A percentile compares a stretch with the other conserved stretches of the same genome.
These are phyloP conservation scores for Microctenopoma lineatum DNA, from an alignment of 2,797 vertebrate species.

Conservation along the genomic window DNA sequence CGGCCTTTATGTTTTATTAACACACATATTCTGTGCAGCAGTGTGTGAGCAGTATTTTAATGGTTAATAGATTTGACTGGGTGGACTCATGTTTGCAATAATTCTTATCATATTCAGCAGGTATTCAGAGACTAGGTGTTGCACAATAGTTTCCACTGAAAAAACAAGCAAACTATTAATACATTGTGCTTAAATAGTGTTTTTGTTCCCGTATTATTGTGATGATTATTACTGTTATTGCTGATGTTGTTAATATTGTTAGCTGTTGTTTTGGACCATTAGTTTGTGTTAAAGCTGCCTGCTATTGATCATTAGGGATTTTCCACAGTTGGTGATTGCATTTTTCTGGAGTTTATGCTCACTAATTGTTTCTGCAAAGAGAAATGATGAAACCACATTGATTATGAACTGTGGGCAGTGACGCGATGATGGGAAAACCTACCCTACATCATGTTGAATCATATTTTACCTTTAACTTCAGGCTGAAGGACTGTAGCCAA, in stretches of 20 bases:
- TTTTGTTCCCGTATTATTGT: not conserved
- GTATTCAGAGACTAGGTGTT: no score
- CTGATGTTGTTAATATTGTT: constrained; percentile 21
- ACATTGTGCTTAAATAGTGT: no score
- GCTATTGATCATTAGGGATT: constrained; percentile 9
- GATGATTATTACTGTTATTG: constrained; percentile 2
- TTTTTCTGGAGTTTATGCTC: constrained; percentile 3
- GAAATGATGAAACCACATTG: not conserved
- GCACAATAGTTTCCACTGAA: no score
- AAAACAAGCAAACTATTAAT: no score
- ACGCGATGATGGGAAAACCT: no score
- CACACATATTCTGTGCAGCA: not conserved
- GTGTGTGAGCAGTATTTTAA: not conserved
- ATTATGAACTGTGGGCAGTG: no score
- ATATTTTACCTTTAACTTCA: not conserved
- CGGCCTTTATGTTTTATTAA: no score
- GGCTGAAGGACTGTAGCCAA: not conserved
- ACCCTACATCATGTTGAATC: not conserved
- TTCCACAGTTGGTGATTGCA: constrained; percentile 4
- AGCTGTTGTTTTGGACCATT: constrained; percentile 16
- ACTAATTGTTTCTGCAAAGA: constrained; percentile 19
- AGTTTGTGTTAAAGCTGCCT: constrained; percentile 14
- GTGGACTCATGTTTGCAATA: no score
- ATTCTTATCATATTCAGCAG: no score
- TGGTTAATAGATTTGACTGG: not conserved